Conservation (phyloP, 2,797 vertebrate genomes). For the Danionella dracula region DNA sequence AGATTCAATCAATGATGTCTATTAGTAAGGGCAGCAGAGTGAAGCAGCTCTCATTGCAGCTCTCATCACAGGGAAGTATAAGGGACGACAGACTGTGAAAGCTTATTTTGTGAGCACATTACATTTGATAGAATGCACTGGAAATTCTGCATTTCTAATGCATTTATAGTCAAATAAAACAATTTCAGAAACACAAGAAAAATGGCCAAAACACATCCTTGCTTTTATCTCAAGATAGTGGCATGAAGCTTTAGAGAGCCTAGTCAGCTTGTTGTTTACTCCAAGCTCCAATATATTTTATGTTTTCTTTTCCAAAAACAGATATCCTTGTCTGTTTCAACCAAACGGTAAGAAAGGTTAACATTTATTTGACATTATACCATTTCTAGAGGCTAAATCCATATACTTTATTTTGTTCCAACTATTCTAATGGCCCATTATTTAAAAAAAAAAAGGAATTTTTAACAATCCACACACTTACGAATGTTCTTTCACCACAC, state of each 20-base stretch:
- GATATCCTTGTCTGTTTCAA: not conserved
- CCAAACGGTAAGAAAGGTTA: not conserved
- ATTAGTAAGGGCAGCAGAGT: conserved; percentile 76
- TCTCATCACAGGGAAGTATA: conserved; percentile 52
- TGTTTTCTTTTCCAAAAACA: not conserved
- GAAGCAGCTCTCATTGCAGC: conserved; percentile 67
- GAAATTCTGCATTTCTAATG: not conserved
- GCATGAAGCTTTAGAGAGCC: not conserved
- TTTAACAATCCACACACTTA: not conserved
- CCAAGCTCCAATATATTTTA: not conserved
- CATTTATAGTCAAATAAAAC: too few relatives aligned
- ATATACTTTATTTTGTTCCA: not conserved
- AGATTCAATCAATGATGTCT: conserved; percentile 76
- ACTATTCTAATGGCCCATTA: not conserved
- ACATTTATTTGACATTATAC: not conserved
- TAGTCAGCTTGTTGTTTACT: not conserved
- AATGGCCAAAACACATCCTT: not conserved
- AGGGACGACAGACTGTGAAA: conserved; percentile 46
- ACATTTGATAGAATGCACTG: conserved; percentile 22
- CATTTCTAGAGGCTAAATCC: not conserved
- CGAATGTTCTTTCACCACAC: not conserved
- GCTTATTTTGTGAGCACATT: conserved; percentile 46
- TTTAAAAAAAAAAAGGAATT: not conserved
- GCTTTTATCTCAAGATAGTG: not conserved
- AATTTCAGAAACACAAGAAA: not conserved